Percentiles rank a stretch among this genome's conserved stretches.
phyloP scores from a whole-genome alignment of 2,797 vertebrate genomes.

The Staurois parvus region DNA sequence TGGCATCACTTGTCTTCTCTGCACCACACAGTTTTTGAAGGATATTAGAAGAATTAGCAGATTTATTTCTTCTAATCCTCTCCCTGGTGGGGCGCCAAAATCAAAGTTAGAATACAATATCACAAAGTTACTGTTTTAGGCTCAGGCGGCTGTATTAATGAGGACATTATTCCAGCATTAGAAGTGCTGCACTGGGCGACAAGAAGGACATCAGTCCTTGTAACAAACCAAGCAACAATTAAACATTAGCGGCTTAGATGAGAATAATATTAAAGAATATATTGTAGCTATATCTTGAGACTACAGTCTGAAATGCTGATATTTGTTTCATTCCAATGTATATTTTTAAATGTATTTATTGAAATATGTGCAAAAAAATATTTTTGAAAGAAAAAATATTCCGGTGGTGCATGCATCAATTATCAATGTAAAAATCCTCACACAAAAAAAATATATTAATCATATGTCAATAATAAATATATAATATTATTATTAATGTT shows the following conservation, averaged over 20 bases:
- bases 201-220: conserved; percentile 31
- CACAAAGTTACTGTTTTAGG: conserved; percentile 39
- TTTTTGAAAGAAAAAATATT: too few species aligned
- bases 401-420: too few species aligned
- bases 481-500: too few species aligned
- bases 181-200: conserved; percentile 20
- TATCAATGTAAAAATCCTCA: too few species aligned
- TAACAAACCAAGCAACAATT: conserved; percentile 49
- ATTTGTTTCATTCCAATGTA: not conserved
- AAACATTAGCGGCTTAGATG: conserved; percentile 41
- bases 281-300: not conserved
- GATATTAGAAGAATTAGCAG: conserved; percentile 60
- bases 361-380: too few species aligned
- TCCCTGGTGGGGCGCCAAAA: conserved; percentile 51
- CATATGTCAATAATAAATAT: too few species aligned
- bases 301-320: not conserved
- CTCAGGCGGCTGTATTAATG: conserved; percentile 46
- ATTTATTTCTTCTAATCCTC: conserved; percentile 58
- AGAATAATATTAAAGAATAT: not conserved
- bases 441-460: too few species aligned
- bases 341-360: too few species aligned
- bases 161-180: conserved; percentile 52
- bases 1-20: conserved; percentile 47
- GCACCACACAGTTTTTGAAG: conserved; percentile 50
- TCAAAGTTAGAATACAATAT: conserved; percentile 54